Conservation (phyloP, 2,113 vertebrate species). For the Chaenogobius annularis region DNA sequence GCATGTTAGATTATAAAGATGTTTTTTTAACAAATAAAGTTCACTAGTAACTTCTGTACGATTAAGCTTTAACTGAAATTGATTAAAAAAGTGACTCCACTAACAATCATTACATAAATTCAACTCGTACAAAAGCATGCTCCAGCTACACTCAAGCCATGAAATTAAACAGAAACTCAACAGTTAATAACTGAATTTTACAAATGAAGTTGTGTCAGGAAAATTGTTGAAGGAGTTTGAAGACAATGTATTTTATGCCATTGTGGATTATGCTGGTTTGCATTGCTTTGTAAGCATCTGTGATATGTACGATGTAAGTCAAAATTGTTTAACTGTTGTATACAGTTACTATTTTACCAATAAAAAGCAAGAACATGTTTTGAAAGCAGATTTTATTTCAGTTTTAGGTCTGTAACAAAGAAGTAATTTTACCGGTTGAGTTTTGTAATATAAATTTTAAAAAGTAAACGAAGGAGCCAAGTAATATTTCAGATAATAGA, state of each 20-base stretch:
- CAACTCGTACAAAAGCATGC: slow-evolving; percentile 48
- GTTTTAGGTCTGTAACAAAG: not conserved
- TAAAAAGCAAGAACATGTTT: slow-evolving; percentile 61
- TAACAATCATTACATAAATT: slow-evolving; percentile 19
- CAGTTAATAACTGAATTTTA: slow-evolving; percentile 37
- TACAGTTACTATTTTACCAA: slow-evolving; percentile 77
- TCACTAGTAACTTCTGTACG: slow-evolving; percentile 29
- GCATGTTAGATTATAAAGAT: slow-evolving; percentile 53
- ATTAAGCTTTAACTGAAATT: slow-evolving; percentile 41
- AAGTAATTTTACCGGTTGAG: not conserved
- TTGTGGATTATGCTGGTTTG: slow-evolving; percentile 62
- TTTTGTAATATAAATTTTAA: not conserved
- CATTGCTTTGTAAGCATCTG: slow-evolving; percentile 66
- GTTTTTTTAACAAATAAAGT: slow-evolving; percentile 27
- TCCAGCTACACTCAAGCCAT: slow-evolving; percentile 28
- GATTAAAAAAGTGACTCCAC: slow-evolving; percentile 30
- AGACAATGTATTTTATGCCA: slow-evolving; percentile 50
- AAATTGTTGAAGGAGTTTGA: slow-evolving; percentile 48
- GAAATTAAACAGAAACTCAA: slow-evolving; percentile 32
- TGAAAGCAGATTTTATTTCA: slow-evolving; percentile 19
- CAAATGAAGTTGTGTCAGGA: slow-evolving; percentile 37
- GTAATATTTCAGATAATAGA: not conserved
- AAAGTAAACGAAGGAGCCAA: not conserved
- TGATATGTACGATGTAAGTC: slow-evolving; percentile 59
- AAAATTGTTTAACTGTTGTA: slow-evolving; percentile 65